Evolutionary conservation across 2,113 vertebrate species (phyloP).

Genomic region (Coryphaenoides rupestris): DNA sequence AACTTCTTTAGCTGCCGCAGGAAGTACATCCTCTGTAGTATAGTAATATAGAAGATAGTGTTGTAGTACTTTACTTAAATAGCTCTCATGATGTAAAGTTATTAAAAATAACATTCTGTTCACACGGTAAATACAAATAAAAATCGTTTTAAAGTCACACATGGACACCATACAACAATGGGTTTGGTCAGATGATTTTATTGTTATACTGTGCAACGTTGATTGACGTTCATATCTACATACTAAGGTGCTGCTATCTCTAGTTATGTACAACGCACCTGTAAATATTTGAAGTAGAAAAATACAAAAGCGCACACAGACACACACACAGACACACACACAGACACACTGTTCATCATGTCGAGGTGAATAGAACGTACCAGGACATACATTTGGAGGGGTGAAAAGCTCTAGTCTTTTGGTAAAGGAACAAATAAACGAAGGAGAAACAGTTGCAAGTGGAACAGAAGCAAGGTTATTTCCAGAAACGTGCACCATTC

Average conservation of each 20-base stretch:
- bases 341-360: conserved; percentile 45
- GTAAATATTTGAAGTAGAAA: conserved; percentile 57
- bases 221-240: conserved; percentile 44
- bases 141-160: too few species aligned
- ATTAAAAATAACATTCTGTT: too few species aligned
- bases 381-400: conserved; percentile 20
- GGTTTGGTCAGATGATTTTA: conserved; percentile 45
- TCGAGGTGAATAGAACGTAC: conserved; percentile 19
- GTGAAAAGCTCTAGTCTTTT: conserved; percentile 71
- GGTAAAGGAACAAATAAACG: conserved; percentile 36
- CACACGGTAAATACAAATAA: too few species aligned
- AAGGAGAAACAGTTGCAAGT: not conserved
- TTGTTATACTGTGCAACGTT: conserved; percentile 55
- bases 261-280: conserved; percentile 50
- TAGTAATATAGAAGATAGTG: too few species aligned
- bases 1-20: too few species aligned
- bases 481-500: conserved; percentile 14
- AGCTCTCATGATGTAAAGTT: too few species aligned
- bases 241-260: conserved; percentile 52
- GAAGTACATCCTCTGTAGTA: too few species aligned
- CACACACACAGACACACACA: too few species aligned
- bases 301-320: conserved; percentile 65
- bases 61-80: too few species aligned
- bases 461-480: conserved; percentile 29
- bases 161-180: too few species aligned